Percentiles rank a stretch among this genome's conserved stretches.
Conservation (phyloP, 2,113 vertebrate genomes). For the Puntigrus tetrazona region DNA sequence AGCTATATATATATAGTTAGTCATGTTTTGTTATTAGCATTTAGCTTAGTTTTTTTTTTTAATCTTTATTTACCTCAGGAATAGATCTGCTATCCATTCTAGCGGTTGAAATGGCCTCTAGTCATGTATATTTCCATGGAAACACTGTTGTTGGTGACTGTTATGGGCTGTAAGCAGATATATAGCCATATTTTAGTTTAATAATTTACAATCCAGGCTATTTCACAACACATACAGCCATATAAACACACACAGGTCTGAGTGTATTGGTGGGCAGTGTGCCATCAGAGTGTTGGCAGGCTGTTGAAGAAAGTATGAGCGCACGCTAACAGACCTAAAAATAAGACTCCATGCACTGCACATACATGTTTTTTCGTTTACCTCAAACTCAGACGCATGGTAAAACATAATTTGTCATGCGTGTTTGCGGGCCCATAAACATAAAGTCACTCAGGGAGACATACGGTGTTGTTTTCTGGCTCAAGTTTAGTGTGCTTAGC, state of each 20-base stretch:
- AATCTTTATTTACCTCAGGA: background rate
- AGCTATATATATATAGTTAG: background rate
- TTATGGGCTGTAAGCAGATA: background rate
- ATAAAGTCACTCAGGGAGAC: conserved; percentile 24
- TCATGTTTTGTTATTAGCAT: background rate
- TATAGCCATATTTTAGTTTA: conserved; percentile 3
- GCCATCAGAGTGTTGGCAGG: conserved; percentile 27
- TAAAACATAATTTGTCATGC: conserved; percentile 32
- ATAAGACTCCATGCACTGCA: background rate
- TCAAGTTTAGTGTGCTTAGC: background rate
- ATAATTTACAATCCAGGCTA: conserved; percentile 28
- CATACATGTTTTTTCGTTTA: conserved; percentile 18
- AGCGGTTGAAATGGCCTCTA: background rate
- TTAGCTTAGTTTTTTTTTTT: background rate
- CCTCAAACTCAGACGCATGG: conserved; percentile 5
- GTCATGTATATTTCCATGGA: conserved; percentile 7
- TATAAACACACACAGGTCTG: background rate
- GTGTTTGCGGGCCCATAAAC: conserved; percentile 24
- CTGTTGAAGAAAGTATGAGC: background rate
- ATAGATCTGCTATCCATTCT: background rate
- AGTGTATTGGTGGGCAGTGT: conserved; percentile 21
- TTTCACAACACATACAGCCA: conserved; percentile 5
- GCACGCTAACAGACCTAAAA: conserved; percentile 7
- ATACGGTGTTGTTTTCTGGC: background rate
- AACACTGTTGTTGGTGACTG: background rate